Percentiles rank a stretch among this genome's conserved stretches.
These are phyloP conservation scores for Rhinella marina DNA, from an alignment of 2,797 vertebrate species.

Conservation along the genomic window DNA sequence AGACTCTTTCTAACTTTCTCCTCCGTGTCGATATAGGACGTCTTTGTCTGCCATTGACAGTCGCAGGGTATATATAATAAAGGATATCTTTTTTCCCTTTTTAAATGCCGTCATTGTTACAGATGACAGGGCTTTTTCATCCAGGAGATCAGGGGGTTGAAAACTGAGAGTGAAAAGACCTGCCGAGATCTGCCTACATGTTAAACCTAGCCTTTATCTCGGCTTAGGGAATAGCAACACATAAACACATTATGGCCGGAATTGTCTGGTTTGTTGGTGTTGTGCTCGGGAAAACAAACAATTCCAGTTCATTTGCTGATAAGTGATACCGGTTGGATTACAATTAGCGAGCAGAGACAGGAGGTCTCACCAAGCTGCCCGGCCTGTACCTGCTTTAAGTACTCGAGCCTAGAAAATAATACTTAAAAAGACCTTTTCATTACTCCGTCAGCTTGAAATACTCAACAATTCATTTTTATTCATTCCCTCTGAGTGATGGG, in stretches of 20 bases:
- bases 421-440: slow-evolving; percentile 42
- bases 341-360: background rate
- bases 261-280: slow-evolving; percentile 24
- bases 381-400: slow-evolving; percentile 25
- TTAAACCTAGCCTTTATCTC: slow-evolving; percentile 23
- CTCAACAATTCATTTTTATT: slow-evolving; percentile 27
- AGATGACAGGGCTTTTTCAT: slow-evolving; percentile 38
- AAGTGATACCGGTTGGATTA: slow-evolving; percentile 16
- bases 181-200: slow-evolving; percentile 17
- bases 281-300: slow-evolving; percentile 35
- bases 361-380: background rate
- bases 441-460: slow-evolving; percentile 32
- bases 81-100: slow-evolving; percentile 16
- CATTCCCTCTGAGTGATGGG: slow-evolving; percentile 38
- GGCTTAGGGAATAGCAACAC: slow-evolving; percentile 25
- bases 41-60: slow-evolving; percentile 1
- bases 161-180: slow-evolving; percentile 30
- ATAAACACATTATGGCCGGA: slow-evolving; percentile 49
- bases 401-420: slow-evolving; percentile 37
- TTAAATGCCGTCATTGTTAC: slow-evolving; percentile 23
- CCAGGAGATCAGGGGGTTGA: slow-evolving; percentile 5
- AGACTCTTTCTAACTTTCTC: background rate
- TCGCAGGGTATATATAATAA: slow-evolving; percentile 12
- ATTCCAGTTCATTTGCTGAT: slow-evolving; percentile 27
- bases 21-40: background rate